These are phyloP conservation scores for Allygus modestus DNA, from an alignment of 2,888 invertebrate genomes.

Conservation along the genomic window DNA sequence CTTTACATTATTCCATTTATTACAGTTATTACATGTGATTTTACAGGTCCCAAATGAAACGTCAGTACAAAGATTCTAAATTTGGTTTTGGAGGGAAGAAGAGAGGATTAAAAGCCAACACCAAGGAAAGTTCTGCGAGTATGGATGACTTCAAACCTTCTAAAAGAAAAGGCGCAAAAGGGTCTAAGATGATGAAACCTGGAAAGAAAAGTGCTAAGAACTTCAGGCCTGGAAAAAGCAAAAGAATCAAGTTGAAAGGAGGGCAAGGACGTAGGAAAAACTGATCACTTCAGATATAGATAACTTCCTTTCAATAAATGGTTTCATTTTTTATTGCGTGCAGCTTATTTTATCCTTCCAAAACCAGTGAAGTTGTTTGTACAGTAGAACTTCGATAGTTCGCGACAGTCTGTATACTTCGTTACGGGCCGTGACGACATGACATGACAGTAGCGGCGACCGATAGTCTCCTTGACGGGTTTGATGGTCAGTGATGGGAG, in stretches of 20 bases:
- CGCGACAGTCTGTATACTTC: too few relatives aligned
- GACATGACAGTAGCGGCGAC: too few relatives aligned
- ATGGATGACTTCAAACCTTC: constrained; percentile 75
- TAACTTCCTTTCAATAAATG: neutral
- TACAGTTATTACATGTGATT: too few relatives aligned
- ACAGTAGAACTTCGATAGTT: too few relatives aligned
- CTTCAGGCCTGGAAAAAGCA: constrained; percentile 76
- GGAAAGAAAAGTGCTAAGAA: constrained; percentile 63
- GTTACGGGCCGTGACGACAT: too few relatives aligned
- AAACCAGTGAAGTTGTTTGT: too few relatives aligned
- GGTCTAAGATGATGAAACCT: constrained; percentile 67
- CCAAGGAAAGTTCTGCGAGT: constrained; percentile 86
- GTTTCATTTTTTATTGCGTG: constrained; percentile 1
- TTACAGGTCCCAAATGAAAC: constrained; percentile 73
- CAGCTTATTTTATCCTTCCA: too few relatives aligned
- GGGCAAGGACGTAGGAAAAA: constrained; percentile 14
- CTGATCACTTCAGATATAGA: neutral
- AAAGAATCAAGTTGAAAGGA: constrained; percentile 64
- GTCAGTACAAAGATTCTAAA: constrained; percentile 87
- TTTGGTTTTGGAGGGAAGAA: constrained; percentile 98
- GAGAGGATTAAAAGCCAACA: constrained; percentile 92
- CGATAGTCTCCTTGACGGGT: too few relatives aligned
- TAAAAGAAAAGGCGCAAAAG: constrained; percentile 73
- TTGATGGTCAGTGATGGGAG: too few relatives aligned
- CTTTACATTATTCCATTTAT: too few relatives aligned